Conservation (phyloP, 2,888 invertebrate genomes). For the Noctua janthe region DNA sequence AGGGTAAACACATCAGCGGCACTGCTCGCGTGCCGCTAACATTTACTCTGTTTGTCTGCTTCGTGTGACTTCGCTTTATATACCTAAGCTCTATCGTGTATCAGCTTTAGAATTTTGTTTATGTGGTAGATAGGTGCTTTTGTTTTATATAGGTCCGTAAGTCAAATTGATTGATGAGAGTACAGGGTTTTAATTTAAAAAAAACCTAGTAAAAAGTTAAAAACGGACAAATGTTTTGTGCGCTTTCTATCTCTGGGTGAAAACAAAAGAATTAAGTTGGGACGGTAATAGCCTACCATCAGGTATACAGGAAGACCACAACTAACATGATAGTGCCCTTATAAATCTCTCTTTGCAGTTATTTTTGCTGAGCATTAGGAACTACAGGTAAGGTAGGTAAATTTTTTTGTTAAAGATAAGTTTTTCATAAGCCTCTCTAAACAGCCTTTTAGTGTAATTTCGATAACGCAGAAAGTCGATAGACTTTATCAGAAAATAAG, state of each 20-base stretch:
- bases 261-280: neutral
- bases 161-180: conserved; percentile 15
- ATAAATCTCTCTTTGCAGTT: neutral
- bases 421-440: neutral
- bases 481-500: neutral
- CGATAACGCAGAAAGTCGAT: no score
- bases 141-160: neutral
- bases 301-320: neutral
- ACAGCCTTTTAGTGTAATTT: neutral
- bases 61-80: conserved; percentile 49
- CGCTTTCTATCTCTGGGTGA: neutral
- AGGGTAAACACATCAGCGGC: conserved; percentile 53
- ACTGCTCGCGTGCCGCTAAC: conserved; percentile 56
- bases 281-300: neutral
- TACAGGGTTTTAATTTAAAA: no score
- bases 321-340: neutral
- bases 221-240: no score
- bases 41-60: conserved; percentile 51
- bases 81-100: conserved; percentile 23
- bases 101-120: conserved; percentile 7
- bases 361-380: neutral
- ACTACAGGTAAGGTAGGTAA: neutral
- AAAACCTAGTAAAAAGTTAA: neutral
- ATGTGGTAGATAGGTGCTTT: neutral
- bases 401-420: neutral